Evolutionary conservation across 2,797 vertebrate species (phyloP).

Genomic region (Mormyrus hasselquistii): DNA sequence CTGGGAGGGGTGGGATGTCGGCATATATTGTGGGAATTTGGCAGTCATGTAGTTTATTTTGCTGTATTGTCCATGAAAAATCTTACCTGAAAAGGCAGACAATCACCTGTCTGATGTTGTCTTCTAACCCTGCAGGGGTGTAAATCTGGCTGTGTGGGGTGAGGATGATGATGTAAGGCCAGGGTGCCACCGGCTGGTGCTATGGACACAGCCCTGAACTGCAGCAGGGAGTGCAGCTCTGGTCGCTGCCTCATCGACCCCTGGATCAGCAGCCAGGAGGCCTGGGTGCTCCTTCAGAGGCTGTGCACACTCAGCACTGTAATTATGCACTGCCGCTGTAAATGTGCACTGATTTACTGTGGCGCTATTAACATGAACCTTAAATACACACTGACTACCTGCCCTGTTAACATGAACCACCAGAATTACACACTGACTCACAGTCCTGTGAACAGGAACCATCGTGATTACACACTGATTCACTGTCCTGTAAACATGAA

Average conservation of each 20-base stretch:
- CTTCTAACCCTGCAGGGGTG: background rate
- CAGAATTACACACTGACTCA: background rate
- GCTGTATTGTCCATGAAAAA: background rate
- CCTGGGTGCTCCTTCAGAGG: slow-evolving; percentile 62
- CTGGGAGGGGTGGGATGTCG: background rate
- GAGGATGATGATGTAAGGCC: slow-evolving; percentile 57
- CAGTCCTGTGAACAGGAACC: background rate
- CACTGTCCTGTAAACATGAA: background rate
- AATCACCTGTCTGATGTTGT: background rate
- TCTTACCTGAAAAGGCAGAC: background rate
- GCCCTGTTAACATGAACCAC: background rate
- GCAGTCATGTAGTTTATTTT: background rate
- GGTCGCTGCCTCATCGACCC: slow-evolving; percentile 62
- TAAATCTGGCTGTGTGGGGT: background rate
- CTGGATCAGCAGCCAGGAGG: slow-evolving; percentile 61
- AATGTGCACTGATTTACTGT: background rate
- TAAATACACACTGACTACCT: background rate
- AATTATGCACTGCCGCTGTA: slow-evolving; percentile 38
- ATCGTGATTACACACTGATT: background rate
- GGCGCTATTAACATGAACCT: slow-evolving; percentile 2
- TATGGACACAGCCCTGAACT: slow-evolving; percentile 85
- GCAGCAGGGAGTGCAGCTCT: slow-evolving; percentile 74
- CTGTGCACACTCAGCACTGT: slow-evolving; percentile 77
- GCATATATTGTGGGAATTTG: background rate
- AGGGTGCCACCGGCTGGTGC: slow-evolving; percentile 40